Conservation (phyloP, 1,140 invertebrate species). For the Drosophila sp. region DNA sequence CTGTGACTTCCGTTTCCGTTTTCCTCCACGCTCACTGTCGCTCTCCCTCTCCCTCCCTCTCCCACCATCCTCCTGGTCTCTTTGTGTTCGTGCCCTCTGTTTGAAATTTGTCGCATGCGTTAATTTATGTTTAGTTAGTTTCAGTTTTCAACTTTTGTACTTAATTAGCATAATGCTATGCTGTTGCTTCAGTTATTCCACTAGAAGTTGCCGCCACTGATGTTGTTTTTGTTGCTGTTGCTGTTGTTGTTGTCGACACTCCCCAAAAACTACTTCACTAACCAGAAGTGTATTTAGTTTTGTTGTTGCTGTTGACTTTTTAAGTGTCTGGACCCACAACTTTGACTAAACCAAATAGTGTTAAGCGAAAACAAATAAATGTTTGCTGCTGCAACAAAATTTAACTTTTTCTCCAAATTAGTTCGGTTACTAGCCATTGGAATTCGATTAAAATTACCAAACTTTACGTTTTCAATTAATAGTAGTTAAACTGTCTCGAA, state of each 20-base stretch:
- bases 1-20: slow-evolving; percentile 63
- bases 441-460: too few species aligned
- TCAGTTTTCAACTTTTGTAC: slow-evolving; percentile 50
- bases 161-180: slow-evolving; percentile 66
- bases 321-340: slow-evolving; percentile 40
- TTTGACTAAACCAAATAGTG: slow-evolving; percentile 43
- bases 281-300: slow-evolving; percentile 48
- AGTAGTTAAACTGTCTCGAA: too few species aligned
- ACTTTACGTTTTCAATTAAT: too few species aligned
- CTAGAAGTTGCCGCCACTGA: slow-evolving; percentile 12
- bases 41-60: not conserved
- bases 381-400: not conserved
- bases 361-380: slow-evolving; percentile 6
- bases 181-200: slow-evolving; percentile 27
- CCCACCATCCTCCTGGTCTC: slow-evolving; percentile 5
- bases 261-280: slow-evolving; percentile 46
- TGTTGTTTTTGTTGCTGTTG: slow-evolving; percentile 28
- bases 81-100: not conserved
- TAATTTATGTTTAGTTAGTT: slow-evolving; percentile 66
- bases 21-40: not conserved
- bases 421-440: not conserved
- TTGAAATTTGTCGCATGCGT: slow-evolving; percentile 69
- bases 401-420: not conserved
- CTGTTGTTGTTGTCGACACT: slow-evolving; percentile 33
- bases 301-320: slow-evolving; percentile 60